Evolutionary conservation across 1,140 invertebrate species (phyloP), one percentile per base, ranked within the genome.

Genomic region (Zophobas morio): DNA sequence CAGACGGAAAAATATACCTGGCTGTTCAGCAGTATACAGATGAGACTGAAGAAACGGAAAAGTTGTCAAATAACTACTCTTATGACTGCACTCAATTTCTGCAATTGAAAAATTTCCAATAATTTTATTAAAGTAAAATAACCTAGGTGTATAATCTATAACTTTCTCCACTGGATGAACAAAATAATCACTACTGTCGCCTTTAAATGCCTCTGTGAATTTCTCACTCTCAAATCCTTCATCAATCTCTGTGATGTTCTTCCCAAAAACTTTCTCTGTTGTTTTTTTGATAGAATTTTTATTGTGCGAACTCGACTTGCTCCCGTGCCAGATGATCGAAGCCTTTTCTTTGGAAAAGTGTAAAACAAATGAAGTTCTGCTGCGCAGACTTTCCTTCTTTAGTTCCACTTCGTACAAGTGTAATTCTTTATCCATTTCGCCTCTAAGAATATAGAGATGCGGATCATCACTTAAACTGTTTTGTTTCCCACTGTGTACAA

Each of bases 11-110:
- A 46, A 74, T 32, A 76, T 66, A 82, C 81, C 81, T 79, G 81
- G 80, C 75, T 81, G 66, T 33, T 40, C 56, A 6, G 80, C 80
- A 36, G 74, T 74, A 63, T 79, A 81, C 6, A 82, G 78, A 79
- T 82, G 80, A 8, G 56, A 74, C 54, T 82, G 80, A 51, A 82
- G 73, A 76, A 82, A 81, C 42, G 81, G 81, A 76, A 80, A 81
- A 33, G 81, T 42, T 6, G 78, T 77, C 33, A 71, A 33, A 46
- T 72, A 33, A 6, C 37, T 6, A 40, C 76, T 53, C 20, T 75
- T 78, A 33, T 81, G 63, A 40, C 77, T 60, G 77, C 80, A 80
- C 53, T 80, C 78, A 1, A 82, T 76, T 77, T 81, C 80, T n/a
- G 76, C 80, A 4, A 75, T 74, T 57, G 46, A 51, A 75, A 82